Evolutionary conservation across 2,888 invertebrate genomes (phyloP).

Genomic region (Mesorhabditis sp.): DNA sequence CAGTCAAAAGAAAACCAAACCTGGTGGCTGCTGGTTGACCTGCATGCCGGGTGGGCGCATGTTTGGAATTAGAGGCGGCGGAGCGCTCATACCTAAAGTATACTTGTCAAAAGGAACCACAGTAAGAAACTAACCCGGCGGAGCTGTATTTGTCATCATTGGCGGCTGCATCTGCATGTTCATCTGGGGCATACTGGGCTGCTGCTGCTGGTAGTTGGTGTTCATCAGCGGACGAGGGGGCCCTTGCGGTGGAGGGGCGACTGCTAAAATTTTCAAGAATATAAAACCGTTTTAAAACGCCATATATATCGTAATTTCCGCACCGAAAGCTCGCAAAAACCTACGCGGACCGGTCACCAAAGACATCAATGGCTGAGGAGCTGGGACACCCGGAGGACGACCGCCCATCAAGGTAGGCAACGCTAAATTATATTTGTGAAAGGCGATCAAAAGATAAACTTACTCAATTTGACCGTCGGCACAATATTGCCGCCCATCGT

Average conservation of each 20-base stretch:
- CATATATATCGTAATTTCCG: not conserved
- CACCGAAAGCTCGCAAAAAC: too few species aligned
- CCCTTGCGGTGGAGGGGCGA: too few species aligned
- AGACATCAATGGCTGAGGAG: not conserved
- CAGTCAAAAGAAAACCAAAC: not conserved
- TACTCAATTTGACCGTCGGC: constrained; percentile 2
- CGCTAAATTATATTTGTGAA: not conserved
- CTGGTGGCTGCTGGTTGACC: not conserved
- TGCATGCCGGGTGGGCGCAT: not conserved
- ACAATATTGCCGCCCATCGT: too few species aligned
- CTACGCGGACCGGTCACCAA: not conserved
- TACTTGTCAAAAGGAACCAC: not conserved
- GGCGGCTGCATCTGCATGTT: constrained; percentile 12
- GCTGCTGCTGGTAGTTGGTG: not conserved
- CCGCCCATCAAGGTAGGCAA: too few species aligned
- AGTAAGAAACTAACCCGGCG: constrained; percentile 10
- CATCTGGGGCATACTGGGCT: not conserved
- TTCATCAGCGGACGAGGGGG: constrained; percentile 12
- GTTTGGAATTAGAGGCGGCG: constrained; percentile 15
- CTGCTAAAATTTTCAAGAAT: constrained; percentile 8
- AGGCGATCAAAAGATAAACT: not conserved
- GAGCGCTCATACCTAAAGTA: constrained; percentile 6
- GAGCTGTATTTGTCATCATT: constrained; percentile 14
- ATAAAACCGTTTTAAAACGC: constrained; percentile 9
- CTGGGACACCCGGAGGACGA: too few species aligned